phyloP scores from a whole-genome alignment of 2,888 invertebrate species.

The Byasa hedistus region DNA sequence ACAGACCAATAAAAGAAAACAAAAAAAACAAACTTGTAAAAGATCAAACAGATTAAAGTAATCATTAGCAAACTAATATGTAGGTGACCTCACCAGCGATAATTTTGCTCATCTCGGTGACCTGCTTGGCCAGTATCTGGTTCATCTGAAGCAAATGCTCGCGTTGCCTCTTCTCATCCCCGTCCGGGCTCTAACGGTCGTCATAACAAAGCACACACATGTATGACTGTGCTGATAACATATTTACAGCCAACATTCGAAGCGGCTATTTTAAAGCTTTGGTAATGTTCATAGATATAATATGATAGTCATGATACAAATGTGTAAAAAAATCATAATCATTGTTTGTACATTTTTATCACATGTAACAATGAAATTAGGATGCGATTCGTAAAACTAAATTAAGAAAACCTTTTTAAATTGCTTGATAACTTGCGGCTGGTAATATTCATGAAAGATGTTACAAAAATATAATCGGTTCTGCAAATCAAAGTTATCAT shows the following conservation, averaged over 20 bases:
- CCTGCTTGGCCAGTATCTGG: constrained; percentile 95
- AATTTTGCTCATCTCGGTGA: constrained; percentile 96
- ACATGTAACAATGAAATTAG: background rate
- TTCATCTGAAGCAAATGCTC: constrained; percentile 94
- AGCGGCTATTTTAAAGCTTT: constrained; percentile 58
- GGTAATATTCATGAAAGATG: too few species aligned
- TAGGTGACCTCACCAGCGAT: constrained; percentile 89
- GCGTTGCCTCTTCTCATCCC: constrained; percentile 91
- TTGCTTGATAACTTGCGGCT: too few species aligned
- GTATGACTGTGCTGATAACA: constrained; percentile 55
- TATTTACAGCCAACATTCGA: constrained; percentile 75
- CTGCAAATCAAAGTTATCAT: background rate
- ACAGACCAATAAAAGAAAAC: too few species aligned
- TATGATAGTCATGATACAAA: constrained; percentile 1
- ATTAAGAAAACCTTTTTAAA: too few species aligned
- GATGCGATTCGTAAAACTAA: too few species aligned
- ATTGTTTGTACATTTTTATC: background rate
- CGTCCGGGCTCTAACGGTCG: constrained; percentile 84
- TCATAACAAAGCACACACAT: constrained; percentile 56
- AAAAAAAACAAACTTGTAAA: constrained; percentile 11
- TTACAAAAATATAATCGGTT: too few species aligned
- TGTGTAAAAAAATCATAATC: background rate
- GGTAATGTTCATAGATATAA: constrained; percentile 43
- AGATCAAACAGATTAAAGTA: constrained; percentile 7
- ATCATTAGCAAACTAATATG: constrained; percentile 36